phyloP scores from a whole-genome alignment of 1,140 invertebrate species.

The Bombus vancouverensis region DNA sequence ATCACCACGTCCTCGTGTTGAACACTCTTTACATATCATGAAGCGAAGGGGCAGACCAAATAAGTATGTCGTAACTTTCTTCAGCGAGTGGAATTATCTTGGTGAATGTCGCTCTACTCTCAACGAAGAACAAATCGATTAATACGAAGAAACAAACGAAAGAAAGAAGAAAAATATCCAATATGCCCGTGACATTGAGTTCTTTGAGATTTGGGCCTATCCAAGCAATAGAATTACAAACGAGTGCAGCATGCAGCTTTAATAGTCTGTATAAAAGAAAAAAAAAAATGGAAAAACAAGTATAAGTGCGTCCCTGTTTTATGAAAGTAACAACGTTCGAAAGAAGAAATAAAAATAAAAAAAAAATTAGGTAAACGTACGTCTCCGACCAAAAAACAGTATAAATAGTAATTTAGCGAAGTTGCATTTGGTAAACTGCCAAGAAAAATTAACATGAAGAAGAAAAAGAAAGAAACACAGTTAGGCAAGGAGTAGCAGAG shows the following conservation, averaged over 20 bases:
- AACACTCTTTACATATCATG: conserved; percentile 97
- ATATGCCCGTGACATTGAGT: conserved; percentile 61
- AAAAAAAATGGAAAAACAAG: conserved; percentile 13
- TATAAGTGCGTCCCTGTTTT: conserved; percentile 75
- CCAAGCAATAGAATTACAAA: conserved; percentile 76
- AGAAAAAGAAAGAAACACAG: conserved; percentile 58
- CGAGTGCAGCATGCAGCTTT: conserved; percentile 75
- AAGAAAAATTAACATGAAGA: conserved; percentile 74
- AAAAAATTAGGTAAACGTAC: conserved; percentile 63
- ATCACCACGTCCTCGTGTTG: conserved; percentile 97
- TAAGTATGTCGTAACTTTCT: conserved; percentile 70
- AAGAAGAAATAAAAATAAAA: conserved; percentile 57
- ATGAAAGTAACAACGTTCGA: conserved; percentile 72
- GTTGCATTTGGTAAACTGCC: conserved; percentile 81
- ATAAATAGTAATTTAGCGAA: conserved; percentile 76
- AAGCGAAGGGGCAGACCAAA: conserved; percentile 79
- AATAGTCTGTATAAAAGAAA: conserved; percentile 68
- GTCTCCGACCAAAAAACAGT: conserved; percentile 74
- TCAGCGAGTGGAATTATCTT: conserved; percentile 63
- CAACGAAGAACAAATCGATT: conserved; percentile 71
- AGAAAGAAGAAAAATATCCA: conserved; percentile 45
- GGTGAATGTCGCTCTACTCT: conserved; percentile 62
- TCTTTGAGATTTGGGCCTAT: conserved; percentile 78
- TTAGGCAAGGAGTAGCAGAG: conserved; percentile 14
- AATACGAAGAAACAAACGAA: conserved; percentile 32